Evolutionary conservation across 2,797 vertebrate species (phyloP).

Genomic region (Catostomus latipinnis): DNA sequence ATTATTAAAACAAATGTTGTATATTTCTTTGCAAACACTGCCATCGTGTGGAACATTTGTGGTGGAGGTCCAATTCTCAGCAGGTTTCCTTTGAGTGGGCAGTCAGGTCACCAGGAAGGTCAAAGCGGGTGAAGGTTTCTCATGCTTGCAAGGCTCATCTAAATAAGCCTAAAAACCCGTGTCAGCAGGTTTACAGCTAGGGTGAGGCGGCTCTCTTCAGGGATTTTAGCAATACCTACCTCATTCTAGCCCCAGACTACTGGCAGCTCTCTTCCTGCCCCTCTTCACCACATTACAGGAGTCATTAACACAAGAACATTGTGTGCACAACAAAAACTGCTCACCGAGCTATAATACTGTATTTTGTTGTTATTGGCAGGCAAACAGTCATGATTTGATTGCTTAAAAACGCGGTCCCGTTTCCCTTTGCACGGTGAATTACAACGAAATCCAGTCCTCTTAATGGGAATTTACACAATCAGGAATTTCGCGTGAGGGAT

Average conservation of each 20-base stretch:
- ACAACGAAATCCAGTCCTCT: no score
- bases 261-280: background rate
- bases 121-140: conserved; percentile 14
- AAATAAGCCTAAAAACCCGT: background rate
- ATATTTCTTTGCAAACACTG: conserved; percentile 43
- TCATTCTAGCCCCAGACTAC: conserved; percentile 12
- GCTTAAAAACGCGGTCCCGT: no score
- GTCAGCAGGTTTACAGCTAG: conserved; percentile 5
- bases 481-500: no score
- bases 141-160: conserved; percentile 1
- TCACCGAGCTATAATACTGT: background rate
- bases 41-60: conserved; percentile 66
- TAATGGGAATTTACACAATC: no score
- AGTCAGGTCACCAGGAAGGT: background rate
- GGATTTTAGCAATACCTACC: conserved; percentile 28
- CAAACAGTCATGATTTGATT: no score
- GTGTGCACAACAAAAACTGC: background rate
- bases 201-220: background rate
- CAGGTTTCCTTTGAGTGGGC: conserved; percentile 2
- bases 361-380: background rate
- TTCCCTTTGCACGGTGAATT: no score
- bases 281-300: background rate
- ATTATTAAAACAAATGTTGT: no score
- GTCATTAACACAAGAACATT: background rate
- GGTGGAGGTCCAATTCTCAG: background rate